Evolutionary conservation across 2,113 vertebrate genomes (phyloP).

Genomic region (Stomatorhinus ivindoensis): DNA sequence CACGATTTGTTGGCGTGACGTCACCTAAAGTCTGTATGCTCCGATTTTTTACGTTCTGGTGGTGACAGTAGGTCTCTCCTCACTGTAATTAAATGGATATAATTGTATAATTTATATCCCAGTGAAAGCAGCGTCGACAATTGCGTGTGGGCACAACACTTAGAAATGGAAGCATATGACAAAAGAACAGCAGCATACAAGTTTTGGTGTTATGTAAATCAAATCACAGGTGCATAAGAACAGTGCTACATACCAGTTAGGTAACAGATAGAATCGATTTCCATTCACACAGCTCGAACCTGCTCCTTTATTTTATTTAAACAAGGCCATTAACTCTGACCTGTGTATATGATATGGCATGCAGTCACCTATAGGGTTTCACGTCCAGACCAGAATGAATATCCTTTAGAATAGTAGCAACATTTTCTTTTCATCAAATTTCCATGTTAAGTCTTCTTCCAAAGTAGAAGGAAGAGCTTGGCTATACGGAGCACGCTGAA

Average conservation of each 20-base stretch:
- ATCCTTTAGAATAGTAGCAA: neutral
- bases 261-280: neutral
- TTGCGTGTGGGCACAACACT: neutral
- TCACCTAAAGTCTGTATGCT: neutral
- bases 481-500: neutral
- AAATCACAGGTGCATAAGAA: neutral
- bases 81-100: neutral
- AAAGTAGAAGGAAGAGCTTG: neutral
- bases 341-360: neutral
- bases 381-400: neutral
- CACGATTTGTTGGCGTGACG: neutral
- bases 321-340: neutral
- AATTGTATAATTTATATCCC: neutral
- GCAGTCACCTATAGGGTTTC: neutral
- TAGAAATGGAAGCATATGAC: neutral
- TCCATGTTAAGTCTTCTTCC: neutral
- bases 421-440: neutral
- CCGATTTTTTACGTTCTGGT: neutral
- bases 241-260: neutral
- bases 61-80: neutral
- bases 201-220: neutral
- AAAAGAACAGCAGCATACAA: neutral
- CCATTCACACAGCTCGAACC: neutral
- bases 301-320: neutral
- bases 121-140: neutral